Evolutionary conservation across 2,888 invertebrate genomes (phyloP).

Genomic region (Hesperia comma): DNA sequence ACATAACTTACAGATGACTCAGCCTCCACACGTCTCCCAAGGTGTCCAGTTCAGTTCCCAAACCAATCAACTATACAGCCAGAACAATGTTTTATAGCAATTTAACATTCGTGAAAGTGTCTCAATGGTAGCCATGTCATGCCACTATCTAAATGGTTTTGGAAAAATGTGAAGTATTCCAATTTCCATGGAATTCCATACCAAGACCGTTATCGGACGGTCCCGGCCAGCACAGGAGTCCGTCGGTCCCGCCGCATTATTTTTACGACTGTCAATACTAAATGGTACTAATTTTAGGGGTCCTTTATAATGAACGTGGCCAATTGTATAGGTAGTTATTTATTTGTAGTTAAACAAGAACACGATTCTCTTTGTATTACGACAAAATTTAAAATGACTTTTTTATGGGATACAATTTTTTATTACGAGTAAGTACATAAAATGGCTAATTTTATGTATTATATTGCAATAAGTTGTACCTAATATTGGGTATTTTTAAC

Average conservation of each 20-base stretch:
- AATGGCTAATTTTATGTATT: too few species aligned
- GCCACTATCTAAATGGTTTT: constrained; percentile 25
- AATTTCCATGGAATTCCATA: constrained; percentile 43
- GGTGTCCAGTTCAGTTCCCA: not conserved
- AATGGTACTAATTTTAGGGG: constrained; percentile 27
- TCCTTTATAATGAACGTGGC: not conserved
- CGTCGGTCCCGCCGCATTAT: constrained; percentile 60
- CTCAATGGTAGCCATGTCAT: constrained; percentile 17
- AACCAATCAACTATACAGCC: not conserved
- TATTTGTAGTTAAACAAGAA: too few species aligned
- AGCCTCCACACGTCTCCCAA: not conserved
- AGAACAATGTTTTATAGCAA: constrained; percentile 10
- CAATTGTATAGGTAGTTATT: too few species aligned
- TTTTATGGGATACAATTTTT: too few species aligned
- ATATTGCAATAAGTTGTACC: too few species aligned
- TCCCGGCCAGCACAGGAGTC: constrained; percentile 68
- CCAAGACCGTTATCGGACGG: constrained; percentile 40
- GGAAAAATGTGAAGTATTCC: constrained; percentile 47
- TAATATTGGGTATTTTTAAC: too few species aligned
- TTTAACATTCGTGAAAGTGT: constrained; percentile 20
- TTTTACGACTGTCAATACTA: constrained; percentile 58
- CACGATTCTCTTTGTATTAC: too few species aligned
- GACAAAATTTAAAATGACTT: too few species aligned
- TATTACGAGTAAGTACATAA: too few species aligned
- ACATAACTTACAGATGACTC: too few species aligned